Evolutionary conservation across 2,113 vertebrate species (phyloP).

Genomic region (Grammomys surdaster): DNA sequence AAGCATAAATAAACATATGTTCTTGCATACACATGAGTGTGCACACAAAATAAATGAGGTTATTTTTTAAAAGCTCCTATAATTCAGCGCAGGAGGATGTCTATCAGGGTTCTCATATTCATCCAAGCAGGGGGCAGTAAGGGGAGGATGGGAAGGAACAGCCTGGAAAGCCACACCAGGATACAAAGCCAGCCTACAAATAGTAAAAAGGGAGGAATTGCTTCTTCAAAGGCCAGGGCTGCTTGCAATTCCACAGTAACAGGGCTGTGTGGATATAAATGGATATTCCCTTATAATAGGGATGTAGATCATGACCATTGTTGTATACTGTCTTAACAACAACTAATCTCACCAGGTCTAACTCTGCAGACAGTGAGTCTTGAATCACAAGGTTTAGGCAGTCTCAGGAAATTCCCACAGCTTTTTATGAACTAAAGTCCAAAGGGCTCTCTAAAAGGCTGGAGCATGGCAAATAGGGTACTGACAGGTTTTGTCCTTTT

Average conservation of each 20-base stretch:
- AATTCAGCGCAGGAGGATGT: neutral
- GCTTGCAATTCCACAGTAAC: constrained; percentile 36
- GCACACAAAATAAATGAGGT: neutral
- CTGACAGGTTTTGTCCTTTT: neutral
- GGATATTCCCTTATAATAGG: neutral
- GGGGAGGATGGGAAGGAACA: neutral
- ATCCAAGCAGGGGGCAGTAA: neutral
- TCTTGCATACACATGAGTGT: neutral
- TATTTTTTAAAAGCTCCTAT: neutral
- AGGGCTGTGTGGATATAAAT: neutral
- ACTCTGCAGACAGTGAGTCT: neutral
- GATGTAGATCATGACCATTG: neutral
- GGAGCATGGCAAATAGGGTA: neutral
- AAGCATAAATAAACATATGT: neutral
- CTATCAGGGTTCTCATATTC: neutral
- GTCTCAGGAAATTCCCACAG: neutral
- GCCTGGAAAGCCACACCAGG: neutral
- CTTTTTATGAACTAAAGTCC: neutral
- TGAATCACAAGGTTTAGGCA: neutral
- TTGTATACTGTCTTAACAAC: neutral
- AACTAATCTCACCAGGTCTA: neutral
- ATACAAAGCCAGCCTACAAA: neutral
- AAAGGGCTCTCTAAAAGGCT: neutral
- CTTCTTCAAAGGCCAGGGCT: constrained; percentile 42
- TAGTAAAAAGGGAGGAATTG: neutral